Percentiles rank a stretch among this genome's conserved stretches.
Evolutionary conservation across 2,797 vertebrate genomes (phyloP).

Genomic region (Alectoris magna): DNA sequence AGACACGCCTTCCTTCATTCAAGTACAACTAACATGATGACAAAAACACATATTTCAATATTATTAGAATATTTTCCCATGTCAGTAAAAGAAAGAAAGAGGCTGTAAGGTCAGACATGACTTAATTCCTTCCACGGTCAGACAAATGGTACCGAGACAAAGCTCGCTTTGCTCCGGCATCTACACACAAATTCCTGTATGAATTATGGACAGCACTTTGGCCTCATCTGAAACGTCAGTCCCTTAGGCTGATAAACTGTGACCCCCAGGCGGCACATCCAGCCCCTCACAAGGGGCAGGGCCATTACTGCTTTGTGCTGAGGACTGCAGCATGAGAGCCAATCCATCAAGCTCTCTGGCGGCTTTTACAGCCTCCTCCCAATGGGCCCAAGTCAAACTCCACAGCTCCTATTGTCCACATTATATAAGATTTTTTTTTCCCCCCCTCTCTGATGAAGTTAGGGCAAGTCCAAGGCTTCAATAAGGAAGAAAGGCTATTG

Average conservation of each 20-base stretch:
- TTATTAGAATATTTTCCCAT: background rate
- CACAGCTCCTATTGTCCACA: conserved; percentile 72
- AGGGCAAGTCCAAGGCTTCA: conserved; percentile 76
- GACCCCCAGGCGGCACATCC: conserved; percentile 82
- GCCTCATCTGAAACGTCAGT: conserved; percentile 76
- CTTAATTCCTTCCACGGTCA: conserved; percentile 35
- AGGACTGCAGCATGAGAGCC: conserved; percentile 66
- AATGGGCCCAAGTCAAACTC: conserved; percentile 77
- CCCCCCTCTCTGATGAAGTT: conserved; percentile 71
- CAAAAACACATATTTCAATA: background rate
- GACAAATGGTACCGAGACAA: conserved; percentile 36
- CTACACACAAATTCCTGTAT: conserved; percentile 74
- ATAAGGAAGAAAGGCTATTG: conserved; percentile 69
- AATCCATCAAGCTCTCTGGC: conserved; percentile 79
- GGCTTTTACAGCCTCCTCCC: conserved; percentile 77
- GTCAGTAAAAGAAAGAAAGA: background rate
- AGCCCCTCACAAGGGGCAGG: conserved; percentile 73
- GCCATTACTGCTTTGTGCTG: conserved; percentile 77
- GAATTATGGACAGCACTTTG: conserved; percentile 80
- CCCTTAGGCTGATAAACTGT: conserved; percentile 79
- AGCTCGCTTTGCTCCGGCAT: conserved; percentile 55
- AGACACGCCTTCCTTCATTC: background rate
- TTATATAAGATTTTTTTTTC: conserved; percentile 36
- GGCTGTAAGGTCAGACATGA: background rate
- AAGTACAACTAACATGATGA: background rate